Percentiles rank a stretch among this genome's conserved stretches.
These are phyloP conservation scores for Colaptes auratus DNA, from an alignment of 2,113 vertebrate genomes.

Conservation along the genomic window DNA sequence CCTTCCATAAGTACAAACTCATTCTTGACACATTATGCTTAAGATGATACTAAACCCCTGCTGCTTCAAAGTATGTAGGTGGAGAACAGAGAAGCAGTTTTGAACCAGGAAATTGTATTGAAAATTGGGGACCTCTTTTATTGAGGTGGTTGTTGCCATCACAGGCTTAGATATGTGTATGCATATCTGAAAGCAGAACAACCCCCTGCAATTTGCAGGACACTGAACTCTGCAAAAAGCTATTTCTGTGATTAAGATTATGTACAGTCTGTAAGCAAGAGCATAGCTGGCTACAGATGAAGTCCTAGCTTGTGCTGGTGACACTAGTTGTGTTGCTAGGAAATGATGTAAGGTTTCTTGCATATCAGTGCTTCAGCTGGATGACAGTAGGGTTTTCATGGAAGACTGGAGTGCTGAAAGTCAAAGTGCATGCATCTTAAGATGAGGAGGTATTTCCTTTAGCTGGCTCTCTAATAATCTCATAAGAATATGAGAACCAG, in stretches of 20 bases:
- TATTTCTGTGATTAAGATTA: background rate
- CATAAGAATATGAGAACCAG: constrained; percentile 6
- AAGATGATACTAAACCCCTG: background rate
- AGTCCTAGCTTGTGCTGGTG: background rate
- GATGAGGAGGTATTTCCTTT: constrained; percentile 36
- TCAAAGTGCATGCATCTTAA: background rate
- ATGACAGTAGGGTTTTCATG: background rate
- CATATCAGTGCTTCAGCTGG: background rate
- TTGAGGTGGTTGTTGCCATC: background rate
- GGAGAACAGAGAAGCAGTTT: background rate
- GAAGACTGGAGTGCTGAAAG: background rate
- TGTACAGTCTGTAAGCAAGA: background rate
- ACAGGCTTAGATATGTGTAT: background rate
- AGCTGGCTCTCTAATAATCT: constrained; percentile 9
- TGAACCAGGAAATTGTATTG: background rate
- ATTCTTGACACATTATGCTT: background rate
- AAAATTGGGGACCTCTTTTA: background rate
- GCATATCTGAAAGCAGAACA: background rate
- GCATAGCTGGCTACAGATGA: background rate
- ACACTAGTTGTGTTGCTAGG: background rate
- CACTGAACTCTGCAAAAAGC: background rate
- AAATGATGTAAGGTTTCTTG: background rate
- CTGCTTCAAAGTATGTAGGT: background rate
- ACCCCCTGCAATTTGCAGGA: background rate
- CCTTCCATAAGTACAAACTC: background rate